Conservation (phyloP, 2,888 invertebrate genomes). For the Brenthis hecate region DNA sequence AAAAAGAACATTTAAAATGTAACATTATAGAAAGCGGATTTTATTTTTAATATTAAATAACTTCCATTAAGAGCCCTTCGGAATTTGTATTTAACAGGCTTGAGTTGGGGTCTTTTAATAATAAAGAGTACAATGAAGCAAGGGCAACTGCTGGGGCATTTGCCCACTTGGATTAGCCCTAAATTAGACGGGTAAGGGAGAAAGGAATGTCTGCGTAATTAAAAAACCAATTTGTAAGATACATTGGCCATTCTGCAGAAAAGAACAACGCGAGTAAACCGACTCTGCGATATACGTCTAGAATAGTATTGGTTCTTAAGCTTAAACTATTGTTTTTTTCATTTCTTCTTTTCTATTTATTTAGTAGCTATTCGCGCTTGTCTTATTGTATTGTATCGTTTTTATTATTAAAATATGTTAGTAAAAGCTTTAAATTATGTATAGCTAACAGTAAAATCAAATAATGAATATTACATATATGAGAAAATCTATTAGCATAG, state of each 20-base stretch:
- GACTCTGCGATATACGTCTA: conserved; percentile 35
- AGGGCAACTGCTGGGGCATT: conserved; percentile 46
- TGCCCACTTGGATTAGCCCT: conserved; percentile 47
- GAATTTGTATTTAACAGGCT: conserved; percentile 36
- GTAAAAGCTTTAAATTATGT: too few relatives aligned
- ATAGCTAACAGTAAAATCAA: too few relatives aligned
- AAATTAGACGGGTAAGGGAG: conserved; percentile 58
- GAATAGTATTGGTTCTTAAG: conserved; percentile 32
- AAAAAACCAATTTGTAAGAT: conserved; percentile 66
- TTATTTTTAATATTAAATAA: conserved; percentile 38
- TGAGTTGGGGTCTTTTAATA: conserved; percentile 45
- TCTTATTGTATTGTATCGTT: too few relatives aligned
- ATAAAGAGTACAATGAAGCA: conserved; percentile 46
- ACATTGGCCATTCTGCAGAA: conserved; percentile 39
- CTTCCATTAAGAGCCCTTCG: conserved; percentile 34
- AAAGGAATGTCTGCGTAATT: conserved; percentile 61
- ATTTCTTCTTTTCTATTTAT: neutral
- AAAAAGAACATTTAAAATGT: conserved; percentile 15
- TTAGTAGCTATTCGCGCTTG: neutral
- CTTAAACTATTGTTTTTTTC: conserved; percentile 25
- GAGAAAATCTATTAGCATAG: too few relatives aligned
- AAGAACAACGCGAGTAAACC: conserved; percentile 35
- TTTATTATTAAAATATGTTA: too few relatives aligned
- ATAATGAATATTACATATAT: too few relatives aligned
- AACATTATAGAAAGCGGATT: conserved; percentile 23